phyloP scores from a whole-genome alignment of 2,797 vertebrate species.

The Crocidura indochinensis region DNA sequence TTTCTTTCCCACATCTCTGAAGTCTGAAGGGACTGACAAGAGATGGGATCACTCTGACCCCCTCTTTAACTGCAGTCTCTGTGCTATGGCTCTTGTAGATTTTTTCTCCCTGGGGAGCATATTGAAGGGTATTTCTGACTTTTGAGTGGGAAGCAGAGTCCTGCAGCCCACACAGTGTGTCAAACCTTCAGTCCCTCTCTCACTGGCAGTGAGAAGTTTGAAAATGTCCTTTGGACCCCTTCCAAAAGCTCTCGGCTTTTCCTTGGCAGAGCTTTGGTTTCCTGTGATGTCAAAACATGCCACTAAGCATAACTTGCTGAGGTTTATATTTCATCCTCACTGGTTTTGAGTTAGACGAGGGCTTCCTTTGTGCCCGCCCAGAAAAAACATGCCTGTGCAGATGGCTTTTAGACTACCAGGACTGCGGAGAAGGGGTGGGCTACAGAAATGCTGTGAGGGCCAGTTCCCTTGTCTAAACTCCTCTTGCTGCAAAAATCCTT shows the following conservation, averaged over 20 bases:
- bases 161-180: background rate
- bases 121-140: conserved; percentile 55
- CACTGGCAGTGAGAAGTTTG: conserved; percentile 59
- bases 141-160: background rate
- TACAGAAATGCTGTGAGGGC: background rate
- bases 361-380: conserved; percentile 18
- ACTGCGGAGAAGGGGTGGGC: background rate
- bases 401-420: background rate
- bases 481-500: background rate
- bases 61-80: background rate
- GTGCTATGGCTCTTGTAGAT: background rate
- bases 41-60: background rate
- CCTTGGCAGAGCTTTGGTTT: conserved; percentile 67
- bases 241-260: conserved; percentile 68
- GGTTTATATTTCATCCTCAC: conserved; percentile 10
- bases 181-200: conserved; percentile 11
- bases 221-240: conserved; percentile 48
- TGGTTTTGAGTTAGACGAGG: conserved; percentile 63
- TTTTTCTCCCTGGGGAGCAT: conserved; percentile 59
- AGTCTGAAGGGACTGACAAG: background rate
- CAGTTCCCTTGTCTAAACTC: background rate
- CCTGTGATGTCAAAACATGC: conserved; percentile 66
- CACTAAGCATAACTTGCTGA: background rate
- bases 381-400: background rate
- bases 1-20: background rate